Evolutionary conservation across 2,888 invertebrate species (phyloP).

Genomic region (Sinodicranocentrus sp.): DNA sequence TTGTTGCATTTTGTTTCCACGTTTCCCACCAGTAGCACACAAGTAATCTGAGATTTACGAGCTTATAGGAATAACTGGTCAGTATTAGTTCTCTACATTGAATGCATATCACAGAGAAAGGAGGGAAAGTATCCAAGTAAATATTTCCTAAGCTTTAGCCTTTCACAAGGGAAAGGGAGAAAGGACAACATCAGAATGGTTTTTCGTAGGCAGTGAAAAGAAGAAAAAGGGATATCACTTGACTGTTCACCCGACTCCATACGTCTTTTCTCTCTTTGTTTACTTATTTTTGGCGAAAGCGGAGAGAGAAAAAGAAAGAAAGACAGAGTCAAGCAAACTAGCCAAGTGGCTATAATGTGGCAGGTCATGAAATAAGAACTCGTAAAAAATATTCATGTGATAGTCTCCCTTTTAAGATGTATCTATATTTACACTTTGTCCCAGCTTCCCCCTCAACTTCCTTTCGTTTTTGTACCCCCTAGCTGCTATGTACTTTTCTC

Average conservation of each 20-base stretch:
- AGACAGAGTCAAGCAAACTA: conserved; percentile 37
- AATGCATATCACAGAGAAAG: too few relatives aligned
- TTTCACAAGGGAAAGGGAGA: conserved; percentile 1
- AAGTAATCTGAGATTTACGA: conserved; percentile 26
- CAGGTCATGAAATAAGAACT: conserved; percentile 63
- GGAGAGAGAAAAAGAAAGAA: conserved; percentile 25
- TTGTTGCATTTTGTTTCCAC: too few relatives aligned
- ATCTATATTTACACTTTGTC: conserved; percentile 19
- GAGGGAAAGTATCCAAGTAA: background rate
- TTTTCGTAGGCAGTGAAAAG: conserved; percentile 23
- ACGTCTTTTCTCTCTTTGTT: conserved; percentile 60
- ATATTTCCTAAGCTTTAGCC: conserved; percentile 36
- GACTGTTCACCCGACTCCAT: conserved; percentile 62
- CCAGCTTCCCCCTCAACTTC: background rate
- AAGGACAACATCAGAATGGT: conserved; percentile 14
- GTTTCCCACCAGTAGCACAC: background rate
- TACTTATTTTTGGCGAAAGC: conserved; percentile 47
- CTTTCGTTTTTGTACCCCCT: background rate
- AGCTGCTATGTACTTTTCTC: background rate
- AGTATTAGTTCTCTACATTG: conserved; percentile 1
- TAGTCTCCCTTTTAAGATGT: conserved; percentile 22
- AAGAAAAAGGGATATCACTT: conserved; percentile 50
- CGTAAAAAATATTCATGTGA: conserved; percentile 44
- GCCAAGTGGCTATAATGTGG: conserved; percentile 61
- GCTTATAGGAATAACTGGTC: background rate